Conservation (phyloP, 2,113 vertebrate species). For the Laticauda colubrina region DNA sequence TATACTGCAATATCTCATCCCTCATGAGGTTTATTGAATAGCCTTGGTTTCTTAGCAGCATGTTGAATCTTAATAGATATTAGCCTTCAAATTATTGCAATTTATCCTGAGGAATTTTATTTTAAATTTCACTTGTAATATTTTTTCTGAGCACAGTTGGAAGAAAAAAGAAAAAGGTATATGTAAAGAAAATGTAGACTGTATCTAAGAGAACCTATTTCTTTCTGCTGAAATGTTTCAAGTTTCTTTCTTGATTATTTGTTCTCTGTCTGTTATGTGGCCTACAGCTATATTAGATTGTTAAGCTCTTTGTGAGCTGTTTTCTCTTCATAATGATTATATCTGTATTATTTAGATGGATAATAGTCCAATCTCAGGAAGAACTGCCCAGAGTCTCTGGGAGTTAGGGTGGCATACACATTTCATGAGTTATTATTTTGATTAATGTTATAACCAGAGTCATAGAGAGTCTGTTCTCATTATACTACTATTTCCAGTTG, state of each 20-base stretch:
- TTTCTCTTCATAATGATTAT: not conserved
- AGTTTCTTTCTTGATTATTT: not conserved
- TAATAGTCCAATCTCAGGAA: not conserved
- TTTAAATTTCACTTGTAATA: not conserved
- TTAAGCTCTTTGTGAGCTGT: not conserved
- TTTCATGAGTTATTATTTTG: not conserved
- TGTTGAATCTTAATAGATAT: not conserved
- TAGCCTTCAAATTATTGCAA: conserved; percentile 2
- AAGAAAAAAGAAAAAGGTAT: not conserved
- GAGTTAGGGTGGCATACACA: not conserved
- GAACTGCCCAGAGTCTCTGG: not conserved
- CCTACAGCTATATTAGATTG: not conserved
- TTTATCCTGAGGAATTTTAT: not conserved
- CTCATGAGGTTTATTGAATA: not conserved
- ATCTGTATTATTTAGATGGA: not conserved
- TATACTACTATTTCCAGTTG: not conserved
- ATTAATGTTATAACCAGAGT: not conserved
- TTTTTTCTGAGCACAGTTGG: not conserved
- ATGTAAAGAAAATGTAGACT: not conserved
- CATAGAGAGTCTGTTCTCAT: not conserved
- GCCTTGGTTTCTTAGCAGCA: not conserved
- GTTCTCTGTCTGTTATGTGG: not conserved
- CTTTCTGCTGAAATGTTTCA: not conserved
- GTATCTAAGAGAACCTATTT: not conserved
- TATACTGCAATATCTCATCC: not conserved